Base-by-base conservation (phyloP, 2,113 vertebrate species). In the Gobio gobio region DNA sequence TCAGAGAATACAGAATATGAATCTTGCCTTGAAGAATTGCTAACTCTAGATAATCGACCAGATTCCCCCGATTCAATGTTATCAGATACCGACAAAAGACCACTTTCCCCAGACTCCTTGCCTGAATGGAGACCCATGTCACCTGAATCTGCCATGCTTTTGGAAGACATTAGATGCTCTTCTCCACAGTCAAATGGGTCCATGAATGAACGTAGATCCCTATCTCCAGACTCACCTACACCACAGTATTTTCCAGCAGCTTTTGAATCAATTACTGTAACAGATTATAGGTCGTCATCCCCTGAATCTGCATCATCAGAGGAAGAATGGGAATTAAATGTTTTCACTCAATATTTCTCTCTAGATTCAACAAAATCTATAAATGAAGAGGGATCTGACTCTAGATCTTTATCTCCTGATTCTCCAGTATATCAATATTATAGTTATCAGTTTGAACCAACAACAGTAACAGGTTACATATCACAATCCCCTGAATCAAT, bases 221-320 rank as follows among this genome's bases (percentile, higher is more conserved):
- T 91, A 36, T 91, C 73, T 45, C n/a, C 75, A 2, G 75, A 86
- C 86, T 84, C 78, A 22, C 87, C 90, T 76, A 12, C 89, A 68
- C 88, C 89, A 43, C 87, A 90, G 33, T 91, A 87, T 66, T 74
- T 45, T 61, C 61, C 64, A 33, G 12, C 51, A n/a, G 16, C 76
- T 3, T n/a, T 49, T 36, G 78, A 89, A 63, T 68, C 87, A 82
- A 0, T 51, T 2, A 8, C 51, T 56, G 2, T 64, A 26, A 66
- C 2, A 78, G 6, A 54, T 18, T 61, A 47, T 18, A 24, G 43
- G 26, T 49, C 73, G 0, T 68, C 73, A 13, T 85, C 79, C 26
- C 74, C 24, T 72, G 78, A 63, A 56, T 83, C 83, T 85, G 1
- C 70, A 49, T 43, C 78, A 8, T 90, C 80, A 70, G 59, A 68